Evolutionary conservation across 2,797 vertebrate species (phyloP).

Genomic region (Sebastes cheni): DNA sequence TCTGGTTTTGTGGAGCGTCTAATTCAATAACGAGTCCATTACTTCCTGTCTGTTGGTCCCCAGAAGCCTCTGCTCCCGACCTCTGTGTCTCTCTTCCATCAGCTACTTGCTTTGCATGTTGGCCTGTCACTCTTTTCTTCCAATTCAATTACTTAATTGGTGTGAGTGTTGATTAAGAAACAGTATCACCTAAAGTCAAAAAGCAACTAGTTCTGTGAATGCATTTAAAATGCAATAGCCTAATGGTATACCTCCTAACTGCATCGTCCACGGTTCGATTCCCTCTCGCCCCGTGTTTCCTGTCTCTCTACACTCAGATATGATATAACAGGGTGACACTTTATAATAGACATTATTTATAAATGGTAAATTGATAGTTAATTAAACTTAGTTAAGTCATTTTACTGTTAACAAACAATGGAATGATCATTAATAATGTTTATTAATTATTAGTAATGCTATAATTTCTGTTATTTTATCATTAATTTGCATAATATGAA

Average conservation of each 20-base stretch:
- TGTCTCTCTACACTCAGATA: not conserved
- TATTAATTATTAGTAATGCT: no score
- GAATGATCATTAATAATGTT: no score
- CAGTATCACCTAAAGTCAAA: not conserved
- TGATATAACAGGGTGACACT: no score
- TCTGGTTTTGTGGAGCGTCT: conserved; percentile 66
- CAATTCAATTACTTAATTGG: not conserved
- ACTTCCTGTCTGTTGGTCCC: conserved; percentile 58
- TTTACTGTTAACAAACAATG: no score
- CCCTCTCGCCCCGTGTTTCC: not conserved
- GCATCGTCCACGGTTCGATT: no score
- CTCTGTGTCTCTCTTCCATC: not conserved
- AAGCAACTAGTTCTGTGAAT: not conserved
- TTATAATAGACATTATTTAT: no score
- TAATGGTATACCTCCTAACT: not conserved
- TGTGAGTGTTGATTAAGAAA: not conserved
- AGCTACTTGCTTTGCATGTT: not conserved
- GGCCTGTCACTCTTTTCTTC: not conserved
- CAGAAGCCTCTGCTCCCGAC: conserved; percentile 15
- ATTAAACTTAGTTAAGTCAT: no score
- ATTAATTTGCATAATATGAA: no score
- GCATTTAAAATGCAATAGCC: not conserved
- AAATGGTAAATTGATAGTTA: no score
- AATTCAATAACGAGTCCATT: conserved; percentile 77
- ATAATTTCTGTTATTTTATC: no score